A percentile compares a stretch with the other conserved stretches of the same genome.
phyloP scores from a whole-genome alignment of 2,113 vertebrate genomes.

The Vireo altiloquus region DNA sequence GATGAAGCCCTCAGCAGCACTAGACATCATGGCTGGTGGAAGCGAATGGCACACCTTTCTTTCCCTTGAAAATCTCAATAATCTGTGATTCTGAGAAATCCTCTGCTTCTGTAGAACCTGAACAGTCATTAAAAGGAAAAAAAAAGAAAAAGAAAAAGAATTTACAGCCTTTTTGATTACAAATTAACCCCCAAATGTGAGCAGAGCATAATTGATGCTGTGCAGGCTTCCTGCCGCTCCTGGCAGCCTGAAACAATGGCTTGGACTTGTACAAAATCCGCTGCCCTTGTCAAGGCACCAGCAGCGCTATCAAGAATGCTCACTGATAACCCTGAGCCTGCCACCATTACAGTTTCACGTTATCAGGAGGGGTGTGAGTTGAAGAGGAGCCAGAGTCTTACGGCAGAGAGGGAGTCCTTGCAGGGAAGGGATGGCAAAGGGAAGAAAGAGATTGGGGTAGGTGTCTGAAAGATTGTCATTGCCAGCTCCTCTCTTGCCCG shows the following conservation, averaged over 20 bases:
- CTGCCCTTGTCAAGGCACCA: neutral
- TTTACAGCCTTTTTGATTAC: constrained; percentile 4
- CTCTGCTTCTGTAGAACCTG: neutral
- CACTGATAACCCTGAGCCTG: neutral
- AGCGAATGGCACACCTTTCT: neutral
- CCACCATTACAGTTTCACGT: neutral
- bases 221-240: neutral
- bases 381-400: neutral
- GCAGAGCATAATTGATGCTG: neutral
- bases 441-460: neutral
- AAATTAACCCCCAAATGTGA: constrained; percentile 15
- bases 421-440: neutral
- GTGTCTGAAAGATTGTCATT: neutral
- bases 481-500: neutral
- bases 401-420: neutral
- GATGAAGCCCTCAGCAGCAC: neutral
- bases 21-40: neutral
- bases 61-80: neutral
- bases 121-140: neutral
- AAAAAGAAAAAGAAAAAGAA: neutral
- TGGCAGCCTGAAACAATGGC: neutral
- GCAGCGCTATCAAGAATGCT: neutral
- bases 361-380: neutral
- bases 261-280: neutral
- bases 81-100: neutral